Conservation (phyloP, 2,888 invertebrate species). For the Euzophera pinguis region DNA sequence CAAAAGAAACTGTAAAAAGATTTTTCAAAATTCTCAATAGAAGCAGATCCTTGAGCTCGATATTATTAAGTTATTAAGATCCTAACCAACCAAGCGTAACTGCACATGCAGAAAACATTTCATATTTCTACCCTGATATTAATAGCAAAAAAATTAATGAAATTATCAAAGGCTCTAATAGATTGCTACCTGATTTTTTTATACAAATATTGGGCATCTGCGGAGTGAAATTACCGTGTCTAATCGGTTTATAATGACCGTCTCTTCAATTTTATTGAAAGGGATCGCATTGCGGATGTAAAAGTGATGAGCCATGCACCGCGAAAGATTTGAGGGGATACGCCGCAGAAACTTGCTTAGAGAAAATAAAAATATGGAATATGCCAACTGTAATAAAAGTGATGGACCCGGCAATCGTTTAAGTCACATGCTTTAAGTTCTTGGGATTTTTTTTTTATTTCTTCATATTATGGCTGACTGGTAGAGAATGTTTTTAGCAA, state of each 20-base stretch:
- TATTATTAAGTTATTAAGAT: too few species aligned
- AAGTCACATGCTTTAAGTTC: too few species aligned
- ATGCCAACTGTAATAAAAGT: too few species aligned
- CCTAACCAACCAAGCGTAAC: too few species aligned
- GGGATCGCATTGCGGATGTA: constrained; percentile 25
- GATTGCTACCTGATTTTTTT: constrained; percentile 38
- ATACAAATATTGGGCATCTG: constrained; percentile 20
- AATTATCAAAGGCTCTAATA: constrained; percentile 27
- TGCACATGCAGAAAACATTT: background rate
- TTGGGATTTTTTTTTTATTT: too few species aligned
- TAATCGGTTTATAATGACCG: constrained; percentile 58
- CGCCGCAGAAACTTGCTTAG: background rate
- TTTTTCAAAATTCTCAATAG: too few species aligned
- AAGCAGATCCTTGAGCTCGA: too few species aligned
- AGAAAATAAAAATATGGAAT: too few species aligned
- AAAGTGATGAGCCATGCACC: constrained; percentile 27
- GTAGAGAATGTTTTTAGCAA: too few species aligned
- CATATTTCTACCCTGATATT: constrained; percentile 11
- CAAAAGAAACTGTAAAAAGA: too few species aligned
- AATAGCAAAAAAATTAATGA: constrained; percentile 37
- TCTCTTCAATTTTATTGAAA: constrained; percentile 36
- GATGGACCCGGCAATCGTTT: too few species aligned
- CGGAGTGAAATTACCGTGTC: constrained; percentile 43
- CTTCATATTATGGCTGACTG: too few species aligned
- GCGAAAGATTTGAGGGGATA: constrained; percentile 23